A percentile compares a stretch with the other conserved stretches of the same genome.
phyloP scores from a whole-genome alignment of 1,140 invertebrate species.

The Cylas formicarius region DNA sequence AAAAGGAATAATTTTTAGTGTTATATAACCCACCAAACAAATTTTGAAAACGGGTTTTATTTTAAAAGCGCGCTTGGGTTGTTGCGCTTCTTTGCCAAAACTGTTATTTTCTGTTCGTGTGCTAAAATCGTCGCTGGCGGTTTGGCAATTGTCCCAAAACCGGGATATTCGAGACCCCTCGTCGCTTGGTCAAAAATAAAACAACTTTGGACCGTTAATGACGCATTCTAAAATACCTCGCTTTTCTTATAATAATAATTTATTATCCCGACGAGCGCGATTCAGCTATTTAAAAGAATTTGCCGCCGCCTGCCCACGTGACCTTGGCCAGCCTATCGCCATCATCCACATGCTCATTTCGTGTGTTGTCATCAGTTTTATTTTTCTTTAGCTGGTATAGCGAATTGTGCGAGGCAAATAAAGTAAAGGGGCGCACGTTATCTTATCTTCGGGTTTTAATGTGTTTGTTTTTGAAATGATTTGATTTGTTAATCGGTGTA shows the following conservation, averaged over 20 bases:
- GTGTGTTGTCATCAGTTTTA: too few species aligned
- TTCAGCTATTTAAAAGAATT: constrained; percentile 18
- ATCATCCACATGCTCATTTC: constrained; percentile 50
- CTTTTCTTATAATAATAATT: constrained; percentile 19
- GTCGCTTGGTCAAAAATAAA: constrained; percentile 28
- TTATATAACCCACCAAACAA: too few species aligned
- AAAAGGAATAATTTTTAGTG: too few species aligned
- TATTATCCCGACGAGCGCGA: constrained; percentile 8
- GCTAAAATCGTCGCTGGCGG: constrained; percentile 65
- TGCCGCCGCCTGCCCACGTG: constrained; percentile 14
- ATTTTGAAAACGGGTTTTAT: too few species aligned
- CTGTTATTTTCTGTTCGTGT: too few species aligned
- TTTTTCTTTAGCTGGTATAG: too few species aligned
- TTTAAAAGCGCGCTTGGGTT: too few species aligned
- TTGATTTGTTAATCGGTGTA: too few species aligned
- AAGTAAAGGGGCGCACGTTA: neutral
- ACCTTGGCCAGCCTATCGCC: constrained; percentile 44
- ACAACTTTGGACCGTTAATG: constrained; percentile 28
- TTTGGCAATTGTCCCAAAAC: constrained; percentile 49
- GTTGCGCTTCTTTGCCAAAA: too few species aligned
- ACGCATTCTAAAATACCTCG: constrained; percentile 22
- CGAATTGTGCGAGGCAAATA: neutral
- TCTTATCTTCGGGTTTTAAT: too few species aligned
- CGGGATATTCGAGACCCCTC: constrained; percentile 25
- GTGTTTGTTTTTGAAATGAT: too few species aligned